Evolutionary conservation across 2,888 invertebrate genomes (phyloP), one percentile per base, ranked within the genome.

Genomic region (Leucozona laternaria): DNA sequence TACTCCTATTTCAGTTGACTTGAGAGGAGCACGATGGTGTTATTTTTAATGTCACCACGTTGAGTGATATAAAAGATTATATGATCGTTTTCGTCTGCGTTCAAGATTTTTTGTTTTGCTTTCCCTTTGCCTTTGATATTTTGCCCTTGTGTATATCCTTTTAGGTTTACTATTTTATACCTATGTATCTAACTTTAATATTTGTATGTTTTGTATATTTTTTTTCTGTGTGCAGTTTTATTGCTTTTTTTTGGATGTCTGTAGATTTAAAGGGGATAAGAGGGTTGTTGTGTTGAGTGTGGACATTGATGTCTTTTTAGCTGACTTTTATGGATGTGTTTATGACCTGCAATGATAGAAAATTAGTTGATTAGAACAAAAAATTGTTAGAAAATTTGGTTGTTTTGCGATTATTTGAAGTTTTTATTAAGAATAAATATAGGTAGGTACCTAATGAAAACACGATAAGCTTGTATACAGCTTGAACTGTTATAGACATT

Each of bases 11-110:
- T 37, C 8, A 45, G n/a, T n/a, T n/a, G 17, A 62, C 2, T 70
- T 40, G 43, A 43, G 37, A 34, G 28, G n/a, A n/a, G 43, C 43
- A 40, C 50, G 68, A 48, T 80, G 82, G 62, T 86, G 86, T 86
- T 86, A 86, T 86, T 86, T 86, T 86, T 82, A 86, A 86, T 86
- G 86, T 86, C 86, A 82, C 86, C 82, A 64, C 70, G 86, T 78
- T 86, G 86, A 86, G 78, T 86, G 86, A 86, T 86, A 82, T 86
- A 75, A 86, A 68, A 82, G 73, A 82, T 79, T 60, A 60, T 60
- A 82, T 86, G 82, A 86, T 82, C 73, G 70, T 58, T 70, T 57
- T 53, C 37, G 48, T 70, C 68, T 34, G 68, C 37, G 28, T 50
- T 66, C 31, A 58, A 25, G 43, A n/a, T 22, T 57, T 15, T 37